Percentiles rank a stretch among this genome's conserved stretches.
These are phyloP conservation scores for Notamacropus eugenii DNA, from an alignment of 2,797 vertebrate species.

Conservation along the genomic window DNA sequence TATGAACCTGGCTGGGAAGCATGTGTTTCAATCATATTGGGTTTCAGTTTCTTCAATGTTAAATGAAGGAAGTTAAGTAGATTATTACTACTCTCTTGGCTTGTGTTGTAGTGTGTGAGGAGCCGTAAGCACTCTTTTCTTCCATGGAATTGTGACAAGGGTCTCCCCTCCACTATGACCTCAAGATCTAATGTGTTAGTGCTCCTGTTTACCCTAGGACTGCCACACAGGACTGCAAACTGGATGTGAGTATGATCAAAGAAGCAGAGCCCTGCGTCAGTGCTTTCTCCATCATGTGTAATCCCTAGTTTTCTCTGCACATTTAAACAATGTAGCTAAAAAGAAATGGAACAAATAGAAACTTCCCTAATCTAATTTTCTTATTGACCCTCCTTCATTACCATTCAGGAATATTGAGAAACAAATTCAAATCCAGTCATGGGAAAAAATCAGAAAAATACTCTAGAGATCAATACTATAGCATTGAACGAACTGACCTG, in stretches of 20 bases:
- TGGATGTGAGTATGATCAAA: no score
- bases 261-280: no score
- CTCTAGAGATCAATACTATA: background rate
- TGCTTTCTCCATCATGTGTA: background rate
- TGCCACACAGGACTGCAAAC: no score
- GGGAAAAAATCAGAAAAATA: constrained; percentile 13
- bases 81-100: background rate
- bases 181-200: no score
- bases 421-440: background rate
- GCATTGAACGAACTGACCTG: constrained; percentile 21
- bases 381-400: constrained; percentile 48
- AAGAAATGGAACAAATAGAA: background rate
- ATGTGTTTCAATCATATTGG: background rate
- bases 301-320: constrained; percentile 6
- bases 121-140: no score
- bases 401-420: constrained; percentile 43
- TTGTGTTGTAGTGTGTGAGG: no score
- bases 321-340: constrained; percentile 32
- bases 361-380: constrained; percentile 48
- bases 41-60: background rate
- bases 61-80: background rate
- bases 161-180: no score
- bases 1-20: background rate
- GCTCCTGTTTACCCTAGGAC: no score
- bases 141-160: no score